These are phyloP conservation scores for Fistularia commersonii DNA, from an alignment of 2,797 vertebrate genomes.

Conservation along the genomic window DNA sequence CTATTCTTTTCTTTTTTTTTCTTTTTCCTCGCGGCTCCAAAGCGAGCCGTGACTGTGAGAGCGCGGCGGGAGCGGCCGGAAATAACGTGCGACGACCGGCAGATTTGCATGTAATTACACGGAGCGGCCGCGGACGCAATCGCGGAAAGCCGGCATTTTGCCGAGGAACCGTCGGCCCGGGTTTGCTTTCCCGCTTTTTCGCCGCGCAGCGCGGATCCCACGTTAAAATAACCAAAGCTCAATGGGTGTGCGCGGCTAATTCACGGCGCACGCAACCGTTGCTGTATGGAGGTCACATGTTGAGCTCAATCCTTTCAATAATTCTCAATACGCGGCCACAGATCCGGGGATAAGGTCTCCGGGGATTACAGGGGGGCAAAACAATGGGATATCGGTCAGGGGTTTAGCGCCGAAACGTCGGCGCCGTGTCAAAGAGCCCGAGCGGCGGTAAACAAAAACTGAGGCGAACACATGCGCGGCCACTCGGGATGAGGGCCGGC, in stretches of 20 bases:
- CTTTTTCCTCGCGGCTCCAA: background rate
- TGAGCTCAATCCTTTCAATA: constrained; percentile 67
- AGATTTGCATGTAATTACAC: constrained; percentile 2
- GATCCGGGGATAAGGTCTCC: constrained; percentile 56
- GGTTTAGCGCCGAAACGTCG: constrained; percentile 40
- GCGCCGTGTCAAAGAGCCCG: constrained; percentile 36
- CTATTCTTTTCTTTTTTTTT: background rate
- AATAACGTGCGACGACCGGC: too few species aligned
- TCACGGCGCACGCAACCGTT: constrained; percentile 8
- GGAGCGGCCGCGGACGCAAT: background rate
- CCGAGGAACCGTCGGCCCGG: too few species aligned
- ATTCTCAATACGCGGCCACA: constrained; percentile 53
- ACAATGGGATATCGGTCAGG: constrained; percentile 62
- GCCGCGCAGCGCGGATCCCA: too few species aligned
- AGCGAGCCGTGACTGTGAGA: background rate
- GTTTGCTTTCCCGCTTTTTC: too few species aligned
- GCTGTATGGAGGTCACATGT: constrained; percentile 64
- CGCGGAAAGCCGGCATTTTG: too few species aligned
- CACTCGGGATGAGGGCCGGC: constrained; percentile 16
- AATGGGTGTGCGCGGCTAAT: background rate
- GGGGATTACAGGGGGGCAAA: constrained; percentile 43
- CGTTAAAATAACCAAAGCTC: background rate
- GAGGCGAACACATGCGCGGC: constrained; percentile 26
- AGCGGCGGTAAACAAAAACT: constrained; percentile 45
- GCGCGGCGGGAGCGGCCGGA: background rate